phyloP scores from a whole-genome alignment of 1,140 invertebrate species.

The Littorina saxatilis region DNA sequence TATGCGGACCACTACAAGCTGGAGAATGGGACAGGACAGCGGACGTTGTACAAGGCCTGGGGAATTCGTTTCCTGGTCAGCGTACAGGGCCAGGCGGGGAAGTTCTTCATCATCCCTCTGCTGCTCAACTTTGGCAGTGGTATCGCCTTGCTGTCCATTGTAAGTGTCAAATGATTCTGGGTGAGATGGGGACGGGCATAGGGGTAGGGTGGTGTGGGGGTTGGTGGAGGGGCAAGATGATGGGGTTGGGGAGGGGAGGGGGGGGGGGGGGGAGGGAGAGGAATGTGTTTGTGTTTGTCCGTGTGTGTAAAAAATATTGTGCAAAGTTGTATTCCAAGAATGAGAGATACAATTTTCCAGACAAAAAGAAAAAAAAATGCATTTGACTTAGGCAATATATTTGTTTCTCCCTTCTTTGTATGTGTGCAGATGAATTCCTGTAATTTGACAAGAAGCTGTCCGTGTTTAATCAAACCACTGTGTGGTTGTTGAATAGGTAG shows the following conservation, averaged over 20 bases:
- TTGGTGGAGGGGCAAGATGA: too few relatives aligned
- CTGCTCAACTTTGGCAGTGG: conserved; percentile 78
- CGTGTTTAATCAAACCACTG: too few relatives aligned
- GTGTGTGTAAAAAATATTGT: too few relatives aligned
- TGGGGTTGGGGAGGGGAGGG: neutral
- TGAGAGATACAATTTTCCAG: too few relatives aligned
- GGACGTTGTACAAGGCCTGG: conserved; percentile 78
- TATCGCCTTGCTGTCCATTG: conserved; percentile 77
- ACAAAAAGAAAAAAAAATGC: too few relatives aligned
- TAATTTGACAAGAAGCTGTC: too few relatives aligned
- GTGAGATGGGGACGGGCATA: neutral
- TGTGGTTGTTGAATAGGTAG: too few relatives aligned
- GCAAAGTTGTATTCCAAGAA: too few relatives aligned
- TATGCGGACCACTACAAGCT: conserved; percentile 75
- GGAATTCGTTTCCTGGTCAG: conserved; percentile 78
- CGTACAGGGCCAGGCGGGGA: conserved; percentile 77
- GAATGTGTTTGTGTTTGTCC: neutral
- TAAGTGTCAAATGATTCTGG: conserved; percentile 73
- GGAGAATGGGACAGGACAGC: conserved; percentile 66
- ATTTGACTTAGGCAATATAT: too few relatives aligned
- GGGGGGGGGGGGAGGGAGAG: neutral
- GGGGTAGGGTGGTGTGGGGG: too few relatives aligned
- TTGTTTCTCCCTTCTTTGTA: too few relatives aligned
- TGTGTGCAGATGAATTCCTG: too few relatives aligned
- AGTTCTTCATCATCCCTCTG: conserved; percentile 77